These are phyloP conservation scores for Tipula lateralis DNA, from an alignment of 2,888 invertebrate species.

Conservation along the genomic window DNA sequence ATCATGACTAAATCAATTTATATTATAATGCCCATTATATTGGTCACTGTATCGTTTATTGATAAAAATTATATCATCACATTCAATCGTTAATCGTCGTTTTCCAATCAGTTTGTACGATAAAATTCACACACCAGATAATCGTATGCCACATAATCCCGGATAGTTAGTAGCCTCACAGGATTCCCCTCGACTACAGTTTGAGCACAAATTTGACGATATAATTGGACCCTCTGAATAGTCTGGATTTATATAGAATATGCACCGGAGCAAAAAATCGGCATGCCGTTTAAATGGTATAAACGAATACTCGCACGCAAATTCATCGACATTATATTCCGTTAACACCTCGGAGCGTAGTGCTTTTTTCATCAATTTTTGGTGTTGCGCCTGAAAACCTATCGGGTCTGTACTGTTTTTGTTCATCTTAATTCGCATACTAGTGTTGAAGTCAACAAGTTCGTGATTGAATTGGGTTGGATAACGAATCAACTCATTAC, in stretches of 20 bases:
- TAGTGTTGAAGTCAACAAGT: background rate
- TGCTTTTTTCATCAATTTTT: background rate
- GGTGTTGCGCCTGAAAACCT: background rate
- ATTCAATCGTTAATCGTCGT: too few species aligned
- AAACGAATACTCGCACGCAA: background rate
- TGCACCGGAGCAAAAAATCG: background rate
- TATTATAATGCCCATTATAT: background rate
- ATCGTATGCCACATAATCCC: background rate
- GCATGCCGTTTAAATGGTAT: background rate
- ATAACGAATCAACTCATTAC: background rate
- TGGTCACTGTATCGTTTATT: background rate
- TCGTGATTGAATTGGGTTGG: background rate
- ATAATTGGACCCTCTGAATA: background rate
- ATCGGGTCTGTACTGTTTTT: background rate
- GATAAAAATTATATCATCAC: background rate
- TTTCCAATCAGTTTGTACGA: background rate
- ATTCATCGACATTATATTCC: background rate
- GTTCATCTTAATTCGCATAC: background rate
- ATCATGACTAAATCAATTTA: background rate
- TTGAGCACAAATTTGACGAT: background rate
- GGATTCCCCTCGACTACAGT: background rate
- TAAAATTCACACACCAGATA: background rate
- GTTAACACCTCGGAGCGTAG: background rate
- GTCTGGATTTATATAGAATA: background rate
- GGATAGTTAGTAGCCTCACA: background rate